Conservation (phyloP, 2,888 invertebrate species). For the Caenorhabditis sp. region DNA sequence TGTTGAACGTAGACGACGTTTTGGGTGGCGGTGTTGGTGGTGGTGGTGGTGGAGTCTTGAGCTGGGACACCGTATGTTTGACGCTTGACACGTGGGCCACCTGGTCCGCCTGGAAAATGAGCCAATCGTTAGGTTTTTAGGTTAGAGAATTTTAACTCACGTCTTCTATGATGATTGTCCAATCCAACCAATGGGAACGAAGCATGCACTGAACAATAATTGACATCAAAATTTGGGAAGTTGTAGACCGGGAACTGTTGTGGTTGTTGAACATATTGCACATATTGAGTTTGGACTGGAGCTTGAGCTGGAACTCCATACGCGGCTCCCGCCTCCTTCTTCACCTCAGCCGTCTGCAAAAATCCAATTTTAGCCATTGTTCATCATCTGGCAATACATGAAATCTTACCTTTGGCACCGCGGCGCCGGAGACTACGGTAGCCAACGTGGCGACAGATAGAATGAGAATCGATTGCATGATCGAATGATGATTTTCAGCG, state of each 20-base stretch:
- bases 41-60: slow-evolving; percentile 13
- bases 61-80: slow-evolving; percentile 36
- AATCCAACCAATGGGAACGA: slow-evolving; percentile 53
- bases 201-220: slow-evolving; percentile 58
- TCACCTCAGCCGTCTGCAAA: background rate
- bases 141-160: slow-evolving; percentile 14
- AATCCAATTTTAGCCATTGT: too few species aligned
- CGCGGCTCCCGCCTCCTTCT: slow-evolving; percentile 2
- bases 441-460: slow-evolving; percentile 39
- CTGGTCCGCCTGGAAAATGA: slow-evolving; percentile 41
- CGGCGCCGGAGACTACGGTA: slow-evolving; percentile 9
- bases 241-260: slow-evolving; percentile 43
- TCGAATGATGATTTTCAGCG: too few species aligned
- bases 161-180: slow-evolving; percentile 9
- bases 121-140: background rate
- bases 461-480: slow-evolving; percentile 18
- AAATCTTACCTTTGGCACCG: too few species aligned
- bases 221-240: slow-evolving; percentile 54
- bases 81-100: slow-evolving; percentile 18
- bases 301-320: slow-evolving; percentile 4
- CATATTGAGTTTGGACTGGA: slow-evolving; percentile 8
- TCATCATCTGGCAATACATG: too few species aligned
- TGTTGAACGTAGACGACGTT: slow-evolving; percentile 11
- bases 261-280: slow-evolving; percentile 15
- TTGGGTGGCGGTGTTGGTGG: slow-evolving; percentile 17